Evolutionary conservation across 2,888 invertebrate species (phyloP).

Genomic region (Mycogona germanica): DNA sequence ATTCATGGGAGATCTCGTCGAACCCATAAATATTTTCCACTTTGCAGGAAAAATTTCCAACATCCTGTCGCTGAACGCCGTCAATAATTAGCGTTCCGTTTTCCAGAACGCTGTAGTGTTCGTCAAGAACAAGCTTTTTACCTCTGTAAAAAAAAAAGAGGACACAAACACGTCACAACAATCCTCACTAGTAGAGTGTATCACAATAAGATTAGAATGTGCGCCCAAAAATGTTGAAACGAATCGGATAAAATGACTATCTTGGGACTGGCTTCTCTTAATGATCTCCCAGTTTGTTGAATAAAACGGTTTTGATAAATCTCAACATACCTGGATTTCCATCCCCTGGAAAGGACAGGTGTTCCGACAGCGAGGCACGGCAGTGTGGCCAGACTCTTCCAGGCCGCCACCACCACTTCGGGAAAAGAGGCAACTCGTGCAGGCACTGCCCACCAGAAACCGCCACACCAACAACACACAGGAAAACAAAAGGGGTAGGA

Average conservation of each 20-base stretch:
- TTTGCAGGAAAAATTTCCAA: constrained; percentile 16
- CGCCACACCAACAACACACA: not conserved
- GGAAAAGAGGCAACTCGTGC: constrained; percentile 19
- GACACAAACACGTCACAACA: too few species aligned
- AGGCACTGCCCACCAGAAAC: constrained; percentile 8
- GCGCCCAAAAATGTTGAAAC: too few species aligned
- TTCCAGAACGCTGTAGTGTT: constrained; percentile 1
- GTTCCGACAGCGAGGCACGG: constrained; percentile 17
- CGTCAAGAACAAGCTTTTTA: not conserved
- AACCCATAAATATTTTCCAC: constrained; percentile 18
- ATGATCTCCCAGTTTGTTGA: too few species aligned
- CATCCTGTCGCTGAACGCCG: constrained; percentile 17
- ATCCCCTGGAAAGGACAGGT: constrained; percentile 9
- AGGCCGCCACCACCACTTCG: constrained; percentile 1
- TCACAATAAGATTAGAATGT: too few species aligned
- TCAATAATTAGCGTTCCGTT: constrained; percentile 19
- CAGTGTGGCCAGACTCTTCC: constrained; percentile 13
- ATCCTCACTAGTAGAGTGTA: too few species aligned
- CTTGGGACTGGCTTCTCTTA: too few species aligned
- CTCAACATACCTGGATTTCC: constrained; percentile 17
- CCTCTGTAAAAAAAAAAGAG: not conserved
- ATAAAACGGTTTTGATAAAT: too few species aligned
- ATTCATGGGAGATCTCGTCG: constrained; percentile 19
- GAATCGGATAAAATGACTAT: too few species aligned
- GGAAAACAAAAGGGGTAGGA: not conserved